phyloP scores from a whole-genome alignment of 2,888 invertebrate species.

The Andrena fulva region DNA sequence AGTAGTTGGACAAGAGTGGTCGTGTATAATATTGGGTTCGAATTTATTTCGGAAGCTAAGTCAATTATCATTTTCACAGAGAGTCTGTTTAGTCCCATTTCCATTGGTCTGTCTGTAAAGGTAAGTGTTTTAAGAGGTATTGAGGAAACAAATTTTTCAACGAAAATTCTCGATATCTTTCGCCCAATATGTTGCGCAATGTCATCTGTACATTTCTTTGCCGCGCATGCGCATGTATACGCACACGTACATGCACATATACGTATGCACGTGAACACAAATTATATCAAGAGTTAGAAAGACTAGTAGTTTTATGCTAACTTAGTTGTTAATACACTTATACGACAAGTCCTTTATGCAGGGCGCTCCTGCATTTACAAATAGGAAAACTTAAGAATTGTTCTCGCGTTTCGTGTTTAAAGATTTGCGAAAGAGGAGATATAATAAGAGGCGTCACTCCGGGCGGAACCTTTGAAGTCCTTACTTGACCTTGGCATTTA shows the following conservation, averaged over 20 bases:
- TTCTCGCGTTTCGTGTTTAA: slow-evolving; percentile 27
- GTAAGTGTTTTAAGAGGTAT: slow-evolving; percentile 56
- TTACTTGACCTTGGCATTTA: too few species aligned
- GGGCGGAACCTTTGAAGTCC: too few species aligned
- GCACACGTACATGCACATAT: slow-evolving; percentile 32
- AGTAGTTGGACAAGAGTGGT: slow-evolving; percentile 69
- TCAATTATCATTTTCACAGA: slow-evolving; percentile 63
- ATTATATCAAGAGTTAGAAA: slow-evolving; percentile 68
- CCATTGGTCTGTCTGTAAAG: slow-evolving; percentile 71
- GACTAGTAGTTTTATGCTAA: slow-evolving; percentile 69
- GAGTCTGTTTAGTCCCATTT: slow-evolving; percentile 72
- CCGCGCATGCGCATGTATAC: slow-evolving; percentile 25
- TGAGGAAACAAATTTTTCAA: slow-evolving; percentile 60
- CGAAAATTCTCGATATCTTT: slow-evolving; percentile 42
- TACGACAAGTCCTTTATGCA: slow-evolving; percentile 52
- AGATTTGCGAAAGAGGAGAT: slow-evolving; percentile 23
- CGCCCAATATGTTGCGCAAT: slow-evolving; percentile 41
- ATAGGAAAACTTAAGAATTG: slow-evolving; percentile 56
- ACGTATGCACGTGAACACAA: slow-evolving; percentile 49
- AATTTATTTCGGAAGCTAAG: slow-evolving; percentile 60
- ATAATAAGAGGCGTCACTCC: too few species aligned
- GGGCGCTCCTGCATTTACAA: slow-evolving; percentile 39
- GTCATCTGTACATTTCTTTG: slow-evolving; percentile 45
- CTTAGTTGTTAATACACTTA: slow-evolving; percentile 57
- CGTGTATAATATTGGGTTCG: slow-evolving; percentile 66